Evolutionary conservation across 2,113 vertebrate genomes (phyloP).

Genomic region (Meriones unguiculatus): DNA sequence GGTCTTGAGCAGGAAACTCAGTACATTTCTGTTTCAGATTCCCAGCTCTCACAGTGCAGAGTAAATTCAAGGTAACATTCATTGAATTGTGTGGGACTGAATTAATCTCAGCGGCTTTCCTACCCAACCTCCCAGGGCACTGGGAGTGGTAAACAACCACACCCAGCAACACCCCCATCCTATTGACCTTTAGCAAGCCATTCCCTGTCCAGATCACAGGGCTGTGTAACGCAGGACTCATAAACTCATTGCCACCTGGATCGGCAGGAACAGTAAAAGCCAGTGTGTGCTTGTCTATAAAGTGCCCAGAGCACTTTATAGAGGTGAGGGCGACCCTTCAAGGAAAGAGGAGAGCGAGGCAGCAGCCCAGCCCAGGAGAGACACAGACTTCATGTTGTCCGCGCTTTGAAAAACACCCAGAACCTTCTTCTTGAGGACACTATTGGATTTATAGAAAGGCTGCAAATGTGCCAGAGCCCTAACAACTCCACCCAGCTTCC

Average conservation of each 20-base stretch:
- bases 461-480: neutral
- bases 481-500: neutral
- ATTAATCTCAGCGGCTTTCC: neutral
- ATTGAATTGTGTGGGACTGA: neutral
- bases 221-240: neutral
- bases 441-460: constrained; percentile 30
- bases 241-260: constrained; percentile 36
- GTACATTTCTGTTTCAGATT: neutral
- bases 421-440: neutral
- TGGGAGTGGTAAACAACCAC: neutral
- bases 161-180: neutral
- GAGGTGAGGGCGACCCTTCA: neutral
- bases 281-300: neutral
- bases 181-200: constrained; percentile 9
- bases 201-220: neutral
- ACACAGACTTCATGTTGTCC: neutral
- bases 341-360: too few relatives aligned
- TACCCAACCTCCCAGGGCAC: neutral
- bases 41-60: neutral
- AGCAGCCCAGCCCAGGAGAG: neutral
- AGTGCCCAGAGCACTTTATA: neutral
- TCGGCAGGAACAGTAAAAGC: constrained; percentile 22
- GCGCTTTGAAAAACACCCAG: too few relatives aligned
- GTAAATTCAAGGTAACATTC: neutral
- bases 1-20: neutral